Base-by-base conservation (phyloP, 2,113 vertebrate species). In the Elgaria multicarinata region DNA sequence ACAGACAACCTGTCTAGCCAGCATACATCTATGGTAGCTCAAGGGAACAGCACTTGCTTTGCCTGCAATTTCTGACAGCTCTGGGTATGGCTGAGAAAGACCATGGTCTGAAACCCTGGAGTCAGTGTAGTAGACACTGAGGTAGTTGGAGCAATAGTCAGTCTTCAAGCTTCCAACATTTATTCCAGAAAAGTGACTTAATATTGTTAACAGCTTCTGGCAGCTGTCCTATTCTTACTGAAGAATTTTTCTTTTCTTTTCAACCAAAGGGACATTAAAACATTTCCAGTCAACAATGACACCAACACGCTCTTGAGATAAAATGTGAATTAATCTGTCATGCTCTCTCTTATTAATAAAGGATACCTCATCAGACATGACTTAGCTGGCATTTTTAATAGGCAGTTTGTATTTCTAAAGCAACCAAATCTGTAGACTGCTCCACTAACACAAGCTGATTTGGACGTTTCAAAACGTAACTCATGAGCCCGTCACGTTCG, bases 221-320 rank as follows among this genome's bases (percentile, higher is more conserved):
- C 96, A 93, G 82, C 96, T 94, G 95, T 53, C 55, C 28, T 96
- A 55, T 46, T 95, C 90, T 92, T 96, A 95, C 93, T 92, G 96
- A 90, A 95, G 66, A 94, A 90, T 83, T 77, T 91, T 93, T 90
- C 12, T 14, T 5, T 12, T 62, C 10, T 53, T 53, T 94, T 96
- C 95, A 94, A 95, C 90, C 83, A 97, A 96, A 90, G 94, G 90
- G 85, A 86, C 94, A 95, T 95, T 96, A 95, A 95, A 96, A 92
- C 91, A 92, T 93, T 93, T 93, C 90, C 92, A 64, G 89, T 55
- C 89, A 90, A 94, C 95, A 96, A 94, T 87, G 89, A 85, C 91
- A 93, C n/a, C 90, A 89, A 95, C 93, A 96, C 93, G 92, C 90
- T 95, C 89, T 67, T 95, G 93, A 94, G 93, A 39, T 92, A 88